Conservation (phyloP, 2,113 vertebrate species). For the Gopherus evgoodei region DNA sequence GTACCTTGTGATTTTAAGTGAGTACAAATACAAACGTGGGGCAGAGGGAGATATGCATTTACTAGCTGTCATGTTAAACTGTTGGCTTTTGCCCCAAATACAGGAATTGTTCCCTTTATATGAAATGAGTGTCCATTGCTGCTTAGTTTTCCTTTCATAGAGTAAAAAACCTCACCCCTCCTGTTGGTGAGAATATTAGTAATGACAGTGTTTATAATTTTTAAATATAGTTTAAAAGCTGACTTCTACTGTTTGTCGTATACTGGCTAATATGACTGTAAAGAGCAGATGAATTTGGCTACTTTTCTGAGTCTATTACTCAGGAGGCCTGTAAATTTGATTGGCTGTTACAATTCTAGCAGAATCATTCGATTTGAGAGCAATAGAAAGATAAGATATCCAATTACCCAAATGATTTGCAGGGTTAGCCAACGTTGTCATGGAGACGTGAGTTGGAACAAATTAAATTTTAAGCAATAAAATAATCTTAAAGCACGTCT, state of each 20-base stretch:
- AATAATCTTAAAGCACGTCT: slow-evolving; percentile 89
- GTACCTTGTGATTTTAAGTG: not conserved
- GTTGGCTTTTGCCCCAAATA: slow-evolving; percentile 12
- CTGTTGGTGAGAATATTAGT: slow-evolving; percentile 68
- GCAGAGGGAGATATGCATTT: slow-evolving; percentile 2
- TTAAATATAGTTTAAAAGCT: slow-evolving; percentile 73
- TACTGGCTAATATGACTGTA: slow-evolving; percentile 78
- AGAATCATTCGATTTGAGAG: slow-evolving; percentile 91
- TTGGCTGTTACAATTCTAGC: slow-evolving; percentile 88
- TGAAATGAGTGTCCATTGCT: slow-evolving; percentile 40
- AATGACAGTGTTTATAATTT: slow-evolving; percentile 71
- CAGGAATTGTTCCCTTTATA: slow-evolving; percentile 26
- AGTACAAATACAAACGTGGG: not conserved
- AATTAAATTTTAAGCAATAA: slow-evolving; percentile 93
- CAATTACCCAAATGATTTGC: slow-evolving; percentile 91
- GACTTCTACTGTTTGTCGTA: slow-evolving; percentile 74
- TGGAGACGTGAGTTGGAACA: slow-evolving; percentile 87
- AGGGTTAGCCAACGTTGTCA: slow-evolving; percentile 88
- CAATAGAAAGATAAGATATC: slow-evolving; percentile 92
- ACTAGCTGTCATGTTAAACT: slow-evolving; percentile 16
- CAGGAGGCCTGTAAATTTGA: slow-evolving; percentile 89
- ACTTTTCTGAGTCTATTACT: slow-evolving; percentile 85
- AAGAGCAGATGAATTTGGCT: slow-evolving; percentile 85
- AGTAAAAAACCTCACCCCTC: not conserved
- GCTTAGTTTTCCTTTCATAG: not conserved